Evolutionary conservation across 2,797 vertebrate species (phyloP).

Genomic region (Simalia tracyae): DNA sequence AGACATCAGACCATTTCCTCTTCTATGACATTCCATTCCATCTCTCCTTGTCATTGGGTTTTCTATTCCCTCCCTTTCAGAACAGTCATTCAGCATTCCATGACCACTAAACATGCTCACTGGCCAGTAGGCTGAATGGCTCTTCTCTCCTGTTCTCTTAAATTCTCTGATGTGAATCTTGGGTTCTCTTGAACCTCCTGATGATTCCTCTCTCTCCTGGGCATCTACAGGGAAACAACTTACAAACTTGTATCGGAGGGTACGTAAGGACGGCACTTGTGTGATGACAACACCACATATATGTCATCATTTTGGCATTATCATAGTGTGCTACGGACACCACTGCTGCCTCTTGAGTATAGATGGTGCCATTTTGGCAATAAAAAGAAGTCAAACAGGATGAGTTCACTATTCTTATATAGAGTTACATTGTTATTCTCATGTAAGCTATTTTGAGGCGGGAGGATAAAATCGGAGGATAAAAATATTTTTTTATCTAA

Average conservation of each 20-base stretch:
- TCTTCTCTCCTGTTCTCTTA: neutral
- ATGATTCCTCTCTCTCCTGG: neutral
- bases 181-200: neutral
- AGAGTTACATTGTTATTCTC: neutral
- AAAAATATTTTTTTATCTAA: neutral
- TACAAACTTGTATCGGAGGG: neutral
- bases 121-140: neutral
- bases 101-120: neutral
- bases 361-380: neutral
- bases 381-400: neutral
- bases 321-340: neutral
- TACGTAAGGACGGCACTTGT: neutral
- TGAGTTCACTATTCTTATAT: neutral
- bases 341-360: neutral
- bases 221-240: neutral
- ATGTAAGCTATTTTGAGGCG: neutral
- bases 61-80: neutral
- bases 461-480: neutral
- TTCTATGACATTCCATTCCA: neutral
- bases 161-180: neutral
- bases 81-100: neutral
- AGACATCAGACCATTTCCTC: neutral
- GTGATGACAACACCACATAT: neutral
- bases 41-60: neutral
- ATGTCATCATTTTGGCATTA: neutral